Percentiles rank a stretch among this genome's conserved stretches.
These are phyloP conservation scores for Synodontis membranacea DNA, from an alignment of 2,113 vertebrate species.

Conservation along the genomic window DNA sequence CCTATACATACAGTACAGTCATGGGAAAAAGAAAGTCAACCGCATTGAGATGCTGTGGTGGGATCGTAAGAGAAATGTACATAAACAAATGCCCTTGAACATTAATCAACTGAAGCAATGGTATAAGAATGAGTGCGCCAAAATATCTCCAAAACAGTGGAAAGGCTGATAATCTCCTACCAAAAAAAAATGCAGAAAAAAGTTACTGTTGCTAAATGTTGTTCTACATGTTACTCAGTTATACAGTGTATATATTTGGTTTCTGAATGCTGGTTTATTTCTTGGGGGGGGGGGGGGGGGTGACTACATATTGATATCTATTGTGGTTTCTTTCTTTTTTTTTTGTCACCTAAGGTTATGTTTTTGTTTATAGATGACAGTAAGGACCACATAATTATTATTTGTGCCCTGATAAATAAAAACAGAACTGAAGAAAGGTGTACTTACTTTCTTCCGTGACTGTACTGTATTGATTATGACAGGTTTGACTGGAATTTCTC, in stretches of 20 bases:
- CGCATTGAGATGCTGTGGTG: not conserved
- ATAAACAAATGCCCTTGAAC: not conserved
- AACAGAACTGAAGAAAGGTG: not conserved
- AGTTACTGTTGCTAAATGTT: not conserved
- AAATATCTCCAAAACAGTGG: not conserved
- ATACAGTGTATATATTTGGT: not conserved
- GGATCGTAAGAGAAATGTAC: not conserved
- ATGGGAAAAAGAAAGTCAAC: not conserved
- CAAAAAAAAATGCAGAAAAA: not conserved
- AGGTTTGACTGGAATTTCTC: not conserved
- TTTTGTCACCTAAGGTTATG: not conserved
- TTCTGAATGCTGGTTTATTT: not conserved
- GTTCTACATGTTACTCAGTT: not conserved
- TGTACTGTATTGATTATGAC: not conserved
- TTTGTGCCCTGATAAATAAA: not conserved
- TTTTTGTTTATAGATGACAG: not conserved
- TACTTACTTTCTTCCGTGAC: not conserved
- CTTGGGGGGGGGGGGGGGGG: too few species aligned
- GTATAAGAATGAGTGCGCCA: not conserved
- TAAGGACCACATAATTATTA: not conserved
- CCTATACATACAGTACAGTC: not conserved
- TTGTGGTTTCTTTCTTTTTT: not conserved
- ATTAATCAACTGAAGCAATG: not conserved
- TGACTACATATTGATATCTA: not conserved
- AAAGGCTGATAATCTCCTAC: not conserved